A percentile compares a stretch with the other conserved stretches of the same genome.
Evolutionary conservation across 1,140 invertebrate genomes (phyloP).

Genomic region (Zaprionus ornatus): DNA sequence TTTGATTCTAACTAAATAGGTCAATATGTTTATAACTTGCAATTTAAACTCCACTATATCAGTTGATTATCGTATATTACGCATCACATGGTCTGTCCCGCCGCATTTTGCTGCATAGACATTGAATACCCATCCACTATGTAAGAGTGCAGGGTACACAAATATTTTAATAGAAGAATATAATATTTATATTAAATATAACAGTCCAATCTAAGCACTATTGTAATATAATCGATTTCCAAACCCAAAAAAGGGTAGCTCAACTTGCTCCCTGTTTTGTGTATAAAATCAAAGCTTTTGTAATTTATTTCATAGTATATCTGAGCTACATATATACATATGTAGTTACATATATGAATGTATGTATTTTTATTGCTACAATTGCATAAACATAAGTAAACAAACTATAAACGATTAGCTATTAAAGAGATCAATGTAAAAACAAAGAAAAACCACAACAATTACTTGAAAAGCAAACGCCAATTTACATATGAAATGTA

Average conservation of each 20-base stretch:
- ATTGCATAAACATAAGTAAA: slow-evolving; percentile 2
- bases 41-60: too few species aligned
- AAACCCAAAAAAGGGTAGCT: slow-evolving; percentile 15
- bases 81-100: not conserved
- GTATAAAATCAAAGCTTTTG: slow-evolving; percentile 78
- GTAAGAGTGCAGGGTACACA: not conserved
- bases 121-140: not conserved
- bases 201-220: slow-evolving; percentile 49
- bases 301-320: slow-evolving; percentile 79
- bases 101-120: not conserved
- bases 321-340: slow-evolving; percentile 43
- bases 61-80: too few species aligned
- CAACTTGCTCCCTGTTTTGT: slow-evolving; percentile 43
- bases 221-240: slow-evolving; percentile 67
- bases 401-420: slow-evolving; percentile 24
- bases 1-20: not conserved
- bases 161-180: slow-evolving; percentile 28
- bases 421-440: slow-evolving; percentile 69
- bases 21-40: not conserved
- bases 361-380: slow-evolving; percentile 8
- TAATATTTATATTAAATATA: slow-evolving; percentile 42
- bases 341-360: slow-evolving; percentile 5
- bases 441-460: slow-evolving; percentile 39
- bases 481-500: slow-evolving; percentile 66
- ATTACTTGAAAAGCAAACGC: slow-evolving; percentile 75